Percentiles rank a stretch among this genome's conserved stretches.
Evolutionary conservation across 37 sponge, comb jelly and placozoan species (phyloP).

Genomic region (Oopsacas minuta): DNA sequence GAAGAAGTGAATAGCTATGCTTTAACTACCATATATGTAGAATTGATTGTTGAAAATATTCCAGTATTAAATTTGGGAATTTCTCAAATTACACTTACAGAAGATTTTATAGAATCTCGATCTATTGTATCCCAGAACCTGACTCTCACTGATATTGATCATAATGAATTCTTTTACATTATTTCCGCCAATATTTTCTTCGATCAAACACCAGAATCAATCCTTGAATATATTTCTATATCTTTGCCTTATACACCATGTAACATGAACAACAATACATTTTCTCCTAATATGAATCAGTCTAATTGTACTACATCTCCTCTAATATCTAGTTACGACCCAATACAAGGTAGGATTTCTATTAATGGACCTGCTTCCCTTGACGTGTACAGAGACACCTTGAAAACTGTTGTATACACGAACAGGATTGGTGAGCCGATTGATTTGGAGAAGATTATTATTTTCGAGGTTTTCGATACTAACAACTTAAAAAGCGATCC

Average conservation of each 20-base stretch:
- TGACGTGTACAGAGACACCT: conserved; percentile 31
- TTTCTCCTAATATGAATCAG: neutral
- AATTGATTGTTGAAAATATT: conserved; percentile 46
- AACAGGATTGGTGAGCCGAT: conserved; percentile 50
- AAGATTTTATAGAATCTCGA: conserved; percentile 26
- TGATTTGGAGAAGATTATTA: conserved; percentile 32
- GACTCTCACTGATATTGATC: conserved; percentile 55
- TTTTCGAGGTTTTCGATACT: conserved; percentile 52
- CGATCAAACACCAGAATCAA: conserved; percentile 26
- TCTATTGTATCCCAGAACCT: conserved; percentile 34
- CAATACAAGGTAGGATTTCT: conserved; percentile 27
- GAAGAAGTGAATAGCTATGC: conserved; percentile 35
- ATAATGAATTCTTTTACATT: conserved; percentile 72
- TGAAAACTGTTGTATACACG: conserved; percentile 39
- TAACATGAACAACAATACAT: neutral
- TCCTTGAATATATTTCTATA: conserved; percentile 43
- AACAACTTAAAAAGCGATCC: conserved; percentile 37
- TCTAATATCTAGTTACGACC: conserved; percentile 31
- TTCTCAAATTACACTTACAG: conserved; percentile 25
- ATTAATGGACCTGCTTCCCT: conserved; percentile 43
- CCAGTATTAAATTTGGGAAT: conserved; percentile 37
- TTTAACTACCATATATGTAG: conserved; percentile 27
- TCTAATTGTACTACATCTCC: neutral
- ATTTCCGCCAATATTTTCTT: conserved; percentile 34
- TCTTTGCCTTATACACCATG: neutral